These are phyloP conservation scores for Mus caroli DNA, from an alignment of 2,797 vertebrate genomes.

Conservation along the genomic window DNA sequence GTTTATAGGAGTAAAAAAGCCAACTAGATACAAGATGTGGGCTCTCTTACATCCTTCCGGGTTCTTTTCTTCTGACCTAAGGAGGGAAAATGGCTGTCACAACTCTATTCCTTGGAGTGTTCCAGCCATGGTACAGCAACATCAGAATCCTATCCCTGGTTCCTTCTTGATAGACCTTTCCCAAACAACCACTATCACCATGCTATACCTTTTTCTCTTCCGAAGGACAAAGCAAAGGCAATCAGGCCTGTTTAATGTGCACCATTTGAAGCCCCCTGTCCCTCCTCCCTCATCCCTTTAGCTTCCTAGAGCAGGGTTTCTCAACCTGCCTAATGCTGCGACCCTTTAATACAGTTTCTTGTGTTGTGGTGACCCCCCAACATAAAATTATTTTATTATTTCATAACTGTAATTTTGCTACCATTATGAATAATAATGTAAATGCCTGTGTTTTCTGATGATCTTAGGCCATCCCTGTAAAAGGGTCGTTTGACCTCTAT, in stretches of 20 bases:
- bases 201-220: neutral
- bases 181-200: too few relatives aligned
- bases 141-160: neutral
- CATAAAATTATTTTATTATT: neutral
- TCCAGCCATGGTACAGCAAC: neutral
- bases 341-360: neutral
- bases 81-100: neutral
- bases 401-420: neutral
- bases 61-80: neutral
- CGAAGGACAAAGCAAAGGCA: neutral
- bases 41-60: neutral
- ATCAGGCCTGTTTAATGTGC: neutral
- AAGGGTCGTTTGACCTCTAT: too few relatives aligned
- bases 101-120: neutral
- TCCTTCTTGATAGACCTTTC: neutral
- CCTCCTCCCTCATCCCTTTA: neutral
- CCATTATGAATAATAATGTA: neutral
- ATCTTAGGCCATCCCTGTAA: neutral
- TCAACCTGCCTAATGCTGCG: neutral
- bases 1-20: neutral
- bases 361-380: neutral
- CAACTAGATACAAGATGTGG: neutral
- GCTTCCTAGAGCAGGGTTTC: neutral
- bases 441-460: neutral
- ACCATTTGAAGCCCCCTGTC: too few relatives aligned